Base-by-base conservation (phyloP, 64 coral and sea anemone species). In the Astreopora myriophthalma region DNA sequence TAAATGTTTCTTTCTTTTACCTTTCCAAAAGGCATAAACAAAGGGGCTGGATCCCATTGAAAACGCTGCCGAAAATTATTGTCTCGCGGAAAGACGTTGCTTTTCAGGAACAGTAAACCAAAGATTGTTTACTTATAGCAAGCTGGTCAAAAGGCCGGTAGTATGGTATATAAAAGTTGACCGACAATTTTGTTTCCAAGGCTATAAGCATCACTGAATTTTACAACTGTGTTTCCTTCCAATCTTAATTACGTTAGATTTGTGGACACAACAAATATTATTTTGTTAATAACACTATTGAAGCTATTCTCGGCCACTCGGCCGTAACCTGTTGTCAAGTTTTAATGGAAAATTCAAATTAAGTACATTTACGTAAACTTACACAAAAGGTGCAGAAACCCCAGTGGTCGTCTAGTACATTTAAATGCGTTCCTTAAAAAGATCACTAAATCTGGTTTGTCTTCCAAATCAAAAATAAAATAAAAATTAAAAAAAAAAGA, bases 261-360 rank as follows among this genome's bases (percentile, higher is more conserved):
- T 33, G 3, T 3, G 19, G 24, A 24, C 27, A 44, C 2, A 35
- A 64, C 34, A 61, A 81, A 81, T 11, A 46, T 44, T 81, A 61
- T 35, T n/a, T 60, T 20, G 20, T 61, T 34, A 81, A 81, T 62
- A 20, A 36, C 26, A n/a, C n/a, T n/a, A n/a, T 25, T 30, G 25
- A 1, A 2, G 79, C 55, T n/a, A 3, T 83, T 83, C 33, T 38
- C 32, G 27, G 1, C 16, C 34, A 65, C 17, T 65, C 79, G 32
- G 38, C 32, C 79, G 10, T 36, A 65, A 83, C 79, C 76, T 34
- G 40, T 80, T 65, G 22, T 62, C 75, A 79, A 49, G 48, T 29
- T 64, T 22, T 83, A 83, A 83, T 83, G 79, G 57, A 83, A 83
- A 83, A 83, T 83, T 83, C 79, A 83, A 83, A 83, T 83, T 34